These are phyloP conservation scores for Thelaira solivaga DNA, from an alignment of 2,888 invertebrate species.

Conservation along the genomic window DNA sequence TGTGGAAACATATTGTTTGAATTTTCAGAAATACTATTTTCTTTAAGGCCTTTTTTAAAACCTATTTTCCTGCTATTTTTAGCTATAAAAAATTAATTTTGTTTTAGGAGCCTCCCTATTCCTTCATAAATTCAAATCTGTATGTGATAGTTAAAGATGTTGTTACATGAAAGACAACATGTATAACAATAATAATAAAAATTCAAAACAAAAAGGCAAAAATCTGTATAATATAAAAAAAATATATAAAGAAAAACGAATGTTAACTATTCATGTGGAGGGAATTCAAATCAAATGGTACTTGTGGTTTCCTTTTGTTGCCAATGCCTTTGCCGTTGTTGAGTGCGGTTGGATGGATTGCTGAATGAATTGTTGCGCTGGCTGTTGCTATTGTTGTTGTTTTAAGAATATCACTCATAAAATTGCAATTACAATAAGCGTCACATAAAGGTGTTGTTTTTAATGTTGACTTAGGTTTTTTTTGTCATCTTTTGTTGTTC, in stretches of 20 bases:
- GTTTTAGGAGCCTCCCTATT: neutral
- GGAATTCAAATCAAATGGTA: constrained; percentile 55
- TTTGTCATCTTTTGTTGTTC: neutral
- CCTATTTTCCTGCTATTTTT: too few relatives aligned
- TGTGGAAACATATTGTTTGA: too few relatives aligned
- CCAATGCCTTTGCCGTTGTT: constrained; percentile 9
- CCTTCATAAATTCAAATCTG: neutral
- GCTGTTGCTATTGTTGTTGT: constrained; percentile 28
- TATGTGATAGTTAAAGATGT: constrained; percentile 53
- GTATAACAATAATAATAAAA: constrained; percentile 39
- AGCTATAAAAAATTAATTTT: too few relatives aligned
- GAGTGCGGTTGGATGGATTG: constrained; percentile 7
- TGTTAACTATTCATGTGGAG: constrained; percentile 48
- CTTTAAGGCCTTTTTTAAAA: too few relatives aligned
- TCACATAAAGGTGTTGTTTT: constrained; percentile 55
- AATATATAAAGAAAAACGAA: neutral
- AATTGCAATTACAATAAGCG: constrained; percentile 61
- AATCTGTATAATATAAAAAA: neutral
- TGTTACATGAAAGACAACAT: constrained; percentile 53
- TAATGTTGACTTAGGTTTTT: constrained; percentile 30
- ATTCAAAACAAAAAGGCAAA: constrained; percentile 19
- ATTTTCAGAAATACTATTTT: too few relatives aligned
- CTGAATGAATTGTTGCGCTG: constrained; percentile 27
- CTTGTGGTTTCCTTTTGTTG: constrained; percentile 58
- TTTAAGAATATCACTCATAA: constrained; percentile 54